Percentiles rank a stretch among this genome's conserved stretches.
Conservation (phyloP, 2,797 vertebrate species). For the Hapalemur alaotrensis region DNA sequence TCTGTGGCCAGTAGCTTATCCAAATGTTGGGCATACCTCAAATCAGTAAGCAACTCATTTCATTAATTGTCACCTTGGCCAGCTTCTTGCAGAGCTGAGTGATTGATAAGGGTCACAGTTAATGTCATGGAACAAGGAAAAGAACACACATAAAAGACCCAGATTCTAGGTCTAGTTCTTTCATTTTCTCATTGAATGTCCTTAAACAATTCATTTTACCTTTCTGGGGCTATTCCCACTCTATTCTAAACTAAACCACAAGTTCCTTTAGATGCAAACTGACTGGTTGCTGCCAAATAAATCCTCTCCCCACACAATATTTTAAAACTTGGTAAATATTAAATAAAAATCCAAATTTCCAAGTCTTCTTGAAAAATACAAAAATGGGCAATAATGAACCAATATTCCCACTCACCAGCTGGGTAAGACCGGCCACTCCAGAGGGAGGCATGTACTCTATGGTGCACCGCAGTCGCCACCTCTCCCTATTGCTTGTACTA, state of each 20-base stretch:
- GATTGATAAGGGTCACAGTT: background rate
- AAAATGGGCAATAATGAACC: background rate
- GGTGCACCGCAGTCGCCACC: background rate
- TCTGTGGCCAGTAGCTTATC: background rate
- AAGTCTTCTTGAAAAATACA: constrained; percentile 11
- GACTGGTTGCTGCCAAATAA: background rate
- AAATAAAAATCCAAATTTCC: background rate
- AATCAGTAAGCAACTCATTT: background rate
- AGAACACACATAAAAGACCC: background rate
- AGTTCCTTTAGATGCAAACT: background rate
- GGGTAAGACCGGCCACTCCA: background rate
- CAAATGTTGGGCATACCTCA: background rate
- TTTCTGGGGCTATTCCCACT: background rate
- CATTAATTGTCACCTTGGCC: background rate
- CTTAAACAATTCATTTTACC: background rate
- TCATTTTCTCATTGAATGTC: background rate
- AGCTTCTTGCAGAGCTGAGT: background rate
- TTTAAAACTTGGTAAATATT: background rate
- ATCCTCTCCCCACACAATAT: background rate
- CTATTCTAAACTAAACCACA: background rate
- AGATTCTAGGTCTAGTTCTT: background rate
- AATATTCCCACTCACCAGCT: background rate
- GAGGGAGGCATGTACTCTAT: fast-evolving
- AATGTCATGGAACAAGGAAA: background rate
- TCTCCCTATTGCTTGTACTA: background rate